Conservation (phyloP, 2,113 vertebrate species). For the Microtus montanus region DNA sequence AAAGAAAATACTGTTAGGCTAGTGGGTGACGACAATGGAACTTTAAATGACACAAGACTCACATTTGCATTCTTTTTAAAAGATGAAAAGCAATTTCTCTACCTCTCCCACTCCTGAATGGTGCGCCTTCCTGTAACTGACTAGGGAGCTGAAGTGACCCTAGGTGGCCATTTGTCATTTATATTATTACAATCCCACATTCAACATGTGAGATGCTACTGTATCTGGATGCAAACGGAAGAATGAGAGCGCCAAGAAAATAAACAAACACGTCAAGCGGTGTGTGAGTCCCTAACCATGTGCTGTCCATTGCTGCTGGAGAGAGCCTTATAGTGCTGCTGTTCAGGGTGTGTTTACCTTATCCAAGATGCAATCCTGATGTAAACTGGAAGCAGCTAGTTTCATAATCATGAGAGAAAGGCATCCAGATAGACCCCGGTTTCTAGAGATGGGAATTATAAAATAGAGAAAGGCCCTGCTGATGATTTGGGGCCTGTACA, state of each 20-base stretch:
- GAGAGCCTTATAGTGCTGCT: background rate
- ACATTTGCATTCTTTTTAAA: slow-evolving; percentile 23
- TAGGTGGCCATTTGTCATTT: background rate
- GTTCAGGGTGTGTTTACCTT: background rate
- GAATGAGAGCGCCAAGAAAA: background rate
- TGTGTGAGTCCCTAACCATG: background rate
- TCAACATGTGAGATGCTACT: background rate
- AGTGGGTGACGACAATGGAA: background rate
- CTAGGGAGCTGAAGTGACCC: background rate
- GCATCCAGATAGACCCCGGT: background rate
- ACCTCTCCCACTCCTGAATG: background rate
- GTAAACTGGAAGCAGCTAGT: background rate
- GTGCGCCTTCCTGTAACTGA: background rate
- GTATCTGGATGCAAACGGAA: background rate
- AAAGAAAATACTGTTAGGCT: background rate
- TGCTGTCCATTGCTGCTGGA: background rate
- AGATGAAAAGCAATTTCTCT: background rate
- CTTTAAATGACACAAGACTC: background rate
- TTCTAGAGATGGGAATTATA: background rate
- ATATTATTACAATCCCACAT: background rate
- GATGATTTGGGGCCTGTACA: background rate
- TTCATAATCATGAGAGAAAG: background rate
- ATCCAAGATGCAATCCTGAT: background rate
- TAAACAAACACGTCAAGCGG: background rate
- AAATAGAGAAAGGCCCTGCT: background rate